Conservation (phyloP, 2,888 invertebrate species). For the Cepaea hortensis region DNA sequence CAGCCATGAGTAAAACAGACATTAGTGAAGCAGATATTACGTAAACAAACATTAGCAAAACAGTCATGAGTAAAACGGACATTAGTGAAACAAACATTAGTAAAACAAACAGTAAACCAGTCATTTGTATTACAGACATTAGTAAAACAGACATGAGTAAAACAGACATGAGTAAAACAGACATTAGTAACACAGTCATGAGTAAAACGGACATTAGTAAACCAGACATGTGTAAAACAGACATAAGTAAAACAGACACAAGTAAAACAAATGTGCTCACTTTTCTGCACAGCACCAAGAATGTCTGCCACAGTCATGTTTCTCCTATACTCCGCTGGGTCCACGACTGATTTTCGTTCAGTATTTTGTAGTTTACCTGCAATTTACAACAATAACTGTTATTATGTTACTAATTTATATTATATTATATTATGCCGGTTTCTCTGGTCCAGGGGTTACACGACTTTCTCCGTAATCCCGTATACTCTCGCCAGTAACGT, state of each 20-base stretch:
- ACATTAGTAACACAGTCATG: too few species aligned
- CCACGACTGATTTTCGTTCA: constrained; percentile 46
- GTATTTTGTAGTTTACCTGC: constrained; percentile 37
- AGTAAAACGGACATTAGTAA: not conserved
- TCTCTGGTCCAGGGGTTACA: too few species aligned
- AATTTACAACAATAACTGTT: not conserved
- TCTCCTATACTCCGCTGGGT: constrained; percentile 53
- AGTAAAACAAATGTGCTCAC: constrained; percentile 50
- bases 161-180: too few species aligned
- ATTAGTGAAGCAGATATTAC: too few species aligned
- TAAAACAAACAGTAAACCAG: too few species aligned
- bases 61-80: not conserved
- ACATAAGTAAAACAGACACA: not conserved
- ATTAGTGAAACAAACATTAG: not conserved
- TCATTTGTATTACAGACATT: too few species aligned
- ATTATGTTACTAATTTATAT: too few species aligned
- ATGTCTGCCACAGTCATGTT: constrained; percentile 57
- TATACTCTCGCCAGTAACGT: too few species aligned
- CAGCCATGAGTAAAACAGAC: not conserved
- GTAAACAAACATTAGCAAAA: too few species aligned
- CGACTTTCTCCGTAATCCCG: too few species aligned
- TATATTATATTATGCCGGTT: too few species aligned
- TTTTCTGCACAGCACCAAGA: constrained; percentile 57
- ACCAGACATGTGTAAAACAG: not conserved
- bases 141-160: too few species aligned